Evolutionary conservation across 2,113 vertebrate genomes (phyloP).

Genomic region (Syrmaticus mikado): DNA sequence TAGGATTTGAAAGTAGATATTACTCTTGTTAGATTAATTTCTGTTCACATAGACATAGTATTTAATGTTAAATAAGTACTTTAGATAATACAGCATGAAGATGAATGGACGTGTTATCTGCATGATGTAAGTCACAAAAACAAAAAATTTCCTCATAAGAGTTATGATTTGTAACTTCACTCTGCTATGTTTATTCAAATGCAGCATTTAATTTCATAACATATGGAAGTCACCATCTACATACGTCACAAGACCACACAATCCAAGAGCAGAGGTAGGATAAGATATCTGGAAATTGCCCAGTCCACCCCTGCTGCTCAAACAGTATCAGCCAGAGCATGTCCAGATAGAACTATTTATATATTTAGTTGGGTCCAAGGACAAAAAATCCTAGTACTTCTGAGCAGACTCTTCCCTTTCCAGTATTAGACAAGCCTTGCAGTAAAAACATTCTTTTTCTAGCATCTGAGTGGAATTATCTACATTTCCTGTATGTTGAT

Average conservation of each 20-base stretch:
- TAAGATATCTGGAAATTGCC: neutral
- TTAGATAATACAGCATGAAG: neutral
- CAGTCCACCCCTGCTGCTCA: neutral
- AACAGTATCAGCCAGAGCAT: neutral
- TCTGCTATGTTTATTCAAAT: neutral
- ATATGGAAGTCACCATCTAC: neutral
- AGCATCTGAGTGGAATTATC: neutral
- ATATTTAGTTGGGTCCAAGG: neutral
- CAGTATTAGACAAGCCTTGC: neutral
- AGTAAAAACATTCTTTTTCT: neutral
- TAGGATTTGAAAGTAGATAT: neutral
- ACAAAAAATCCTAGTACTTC: neutral
- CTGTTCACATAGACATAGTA: neutral
- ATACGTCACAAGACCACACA: neutral
- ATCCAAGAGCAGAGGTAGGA: neutral
- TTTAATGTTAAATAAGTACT: neutral
- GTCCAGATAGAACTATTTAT: neutral
- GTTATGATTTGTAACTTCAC: neutral
- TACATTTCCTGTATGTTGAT: neutral
- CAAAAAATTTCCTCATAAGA: neutral
- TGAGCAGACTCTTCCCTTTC: neutral
- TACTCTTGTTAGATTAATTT: neutral
- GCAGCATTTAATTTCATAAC: neutral
- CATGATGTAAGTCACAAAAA: neutral
- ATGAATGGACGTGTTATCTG: neutral